Evolutionary conservation across 1,140 invertebrate species (phyloP).

Genomic region (Megathymus violae): DNA sequence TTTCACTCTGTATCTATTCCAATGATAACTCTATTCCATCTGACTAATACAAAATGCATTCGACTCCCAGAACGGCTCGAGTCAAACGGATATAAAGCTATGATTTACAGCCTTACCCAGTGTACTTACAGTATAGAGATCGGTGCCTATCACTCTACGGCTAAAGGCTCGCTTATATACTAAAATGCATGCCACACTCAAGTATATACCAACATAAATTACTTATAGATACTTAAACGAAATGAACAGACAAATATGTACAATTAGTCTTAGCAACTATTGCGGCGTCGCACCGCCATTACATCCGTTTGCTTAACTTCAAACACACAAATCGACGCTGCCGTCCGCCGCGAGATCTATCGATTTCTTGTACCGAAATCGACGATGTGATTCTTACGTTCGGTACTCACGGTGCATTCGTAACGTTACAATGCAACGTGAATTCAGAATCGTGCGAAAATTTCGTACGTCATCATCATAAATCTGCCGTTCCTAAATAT

Average conservation of each 20-base stretch:
- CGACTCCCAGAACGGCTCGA: too few species aligned
- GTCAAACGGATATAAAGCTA: background rate
- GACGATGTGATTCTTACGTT: background rate
- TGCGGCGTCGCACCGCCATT: conserved; percentile 18
- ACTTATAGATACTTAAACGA: conserved; percentile 48
- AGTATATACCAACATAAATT: conserved; percentile 65
- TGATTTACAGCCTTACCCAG: background rate
- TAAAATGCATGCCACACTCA: conserved; percentile 54
- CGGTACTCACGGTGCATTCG: too few species aligned
- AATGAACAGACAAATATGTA: conserved; percentile 62
- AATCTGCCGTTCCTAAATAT: too few species aligned
- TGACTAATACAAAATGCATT: too few species aligned
- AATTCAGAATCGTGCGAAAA: too few species aligned
- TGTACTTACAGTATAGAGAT: conserved; percentile 26
- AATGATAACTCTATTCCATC: background rate
- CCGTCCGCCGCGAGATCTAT: conserved; percentile 14
- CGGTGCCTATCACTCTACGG: conserved; percentile 40
- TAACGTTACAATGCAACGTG: too few species aligned
- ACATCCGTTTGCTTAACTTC: conserved; percentile 5
- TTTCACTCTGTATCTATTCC: too few species aligned
- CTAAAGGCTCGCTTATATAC: conserved; percentile 49
- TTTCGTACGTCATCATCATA: too few species aligned
- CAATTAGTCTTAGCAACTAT: conserved; percentile 42
- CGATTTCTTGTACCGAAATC: background rate
- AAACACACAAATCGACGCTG: conserved; percentile 16